phyloP scores from a whole-genome alignment of 2,113 vertebrate species.

The Microtus richardsoni region DNA sequence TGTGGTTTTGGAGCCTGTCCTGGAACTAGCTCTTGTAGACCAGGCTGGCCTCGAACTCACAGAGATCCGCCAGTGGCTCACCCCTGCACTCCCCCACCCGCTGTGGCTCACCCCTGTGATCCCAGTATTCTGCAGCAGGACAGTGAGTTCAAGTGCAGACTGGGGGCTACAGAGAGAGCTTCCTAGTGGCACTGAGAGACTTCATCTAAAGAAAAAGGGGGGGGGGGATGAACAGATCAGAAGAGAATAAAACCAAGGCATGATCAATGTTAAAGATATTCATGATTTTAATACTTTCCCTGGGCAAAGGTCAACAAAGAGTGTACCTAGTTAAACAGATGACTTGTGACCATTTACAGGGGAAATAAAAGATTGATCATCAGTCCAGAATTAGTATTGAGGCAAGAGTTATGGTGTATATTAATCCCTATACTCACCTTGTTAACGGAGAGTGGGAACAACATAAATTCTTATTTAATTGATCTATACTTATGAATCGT shows the following conservation, averaged over 20 bases:
- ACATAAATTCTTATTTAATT: conserved; percentile 45
- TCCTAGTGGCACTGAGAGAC: not conserved
- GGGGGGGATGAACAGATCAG: not conserved
- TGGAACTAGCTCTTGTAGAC: too few species aligned
- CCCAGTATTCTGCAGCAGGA: not conserved
- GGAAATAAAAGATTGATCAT: conserved; percentile 12
- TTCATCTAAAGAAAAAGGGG: not conserved
- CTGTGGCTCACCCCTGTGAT: rapidly evolving
- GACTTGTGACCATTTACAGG: conserved; percentile 8
- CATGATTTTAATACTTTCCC: conserved; percentile 44
- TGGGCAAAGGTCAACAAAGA: conserved; percentile 34
- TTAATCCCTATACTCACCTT: not conserved
- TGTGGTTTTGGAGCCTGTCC: too few species aligned
- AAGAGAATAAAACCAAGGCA: conserved; percentile 23
- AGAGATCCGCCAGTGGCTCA: not conserved
- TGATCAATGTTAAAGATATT: conserved; percentile 8
- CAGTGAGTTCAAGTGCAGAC: not conserved
- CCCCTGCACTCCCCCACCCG: too few species aligned
- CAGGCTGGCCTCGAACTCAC: too few species aligned
- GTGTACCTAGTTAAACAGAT: conserved; percentile 51
- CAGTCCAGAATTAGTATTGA: conserved; percentile 16
- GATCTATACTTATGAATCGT: not conserved
- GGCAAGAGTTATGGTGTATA: conserved; percentile 24
- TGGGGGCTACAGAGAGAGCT: not conserved
- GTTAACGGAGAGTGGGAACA: conserved; percentile 24